A percentile compares a stretch with the other conserved stretches of the same genome.
Evolutionary conservation across 2,113 vertebrate genomes (phyloP).

Genomic region (Vulpes vulpes): DNA sequence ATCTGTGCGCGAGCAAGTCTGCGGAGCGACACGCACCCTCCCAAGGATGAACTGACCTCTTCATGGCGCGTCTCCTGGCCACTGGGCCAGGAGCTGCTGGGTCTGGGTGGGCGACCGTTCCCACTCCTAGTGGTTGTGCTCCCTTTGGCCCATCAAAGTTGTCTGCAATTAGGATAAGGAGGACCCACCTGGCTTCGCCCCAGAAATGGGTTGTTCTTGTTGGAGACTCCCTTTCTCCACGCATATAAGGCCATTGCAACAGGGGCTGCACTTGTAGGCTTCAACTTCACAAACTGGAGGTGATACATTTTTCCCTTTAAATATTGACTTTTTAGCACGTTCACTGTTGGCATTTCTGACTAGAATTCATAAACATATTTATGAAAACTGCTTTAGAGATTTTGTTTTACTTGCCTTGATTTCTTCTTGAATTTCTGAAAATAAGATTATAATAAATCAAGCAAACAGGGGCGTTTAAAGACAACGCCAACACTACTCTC

Average conservation of each 20-base stretch:
- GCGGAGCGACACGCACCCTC: neutral
- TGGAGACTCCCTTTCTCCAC: fast-evolving
- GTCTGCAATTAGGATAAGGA: too few species aligned
- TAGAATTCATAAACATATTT: neutral
- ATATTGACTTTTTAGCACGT: neutral
- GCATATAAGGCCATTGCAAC: fast-evolving
- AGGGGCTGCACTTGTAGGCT: neutral
- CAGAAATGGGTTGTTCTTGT: fast-evolving
- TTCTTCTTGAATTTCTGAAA: neutral
- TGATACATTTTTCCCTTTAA: neutral
- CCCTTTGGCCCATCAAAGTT: too few species aligned
- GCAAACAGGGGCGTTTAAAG: neutral
- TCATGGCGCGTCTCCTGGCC: fast-evolving
- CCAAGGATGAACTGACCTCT: neutral
- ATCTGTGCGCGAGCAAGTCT: neutral
- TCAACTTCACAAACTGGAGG: neutral
- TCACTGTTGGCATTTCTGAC: neutral
- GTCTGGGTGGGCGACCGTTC: too few species aligned
- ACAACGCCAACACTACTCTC: neutral
- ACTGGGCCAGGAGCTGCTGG: neutral
- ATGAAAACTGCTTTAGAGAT: neutral
- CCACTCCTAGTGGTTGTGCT: neutral
- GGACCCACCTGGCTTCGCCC: fast-evolving
- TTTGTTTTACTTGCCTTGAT: neutral
- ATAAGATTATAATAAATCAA: neutral